Percentiles rank a stretch among this genome's conserved stretches.
phyloP scores from a whole-genome alignment of 23 tunicate species.

The Aplidium turbinatum region DNA sequence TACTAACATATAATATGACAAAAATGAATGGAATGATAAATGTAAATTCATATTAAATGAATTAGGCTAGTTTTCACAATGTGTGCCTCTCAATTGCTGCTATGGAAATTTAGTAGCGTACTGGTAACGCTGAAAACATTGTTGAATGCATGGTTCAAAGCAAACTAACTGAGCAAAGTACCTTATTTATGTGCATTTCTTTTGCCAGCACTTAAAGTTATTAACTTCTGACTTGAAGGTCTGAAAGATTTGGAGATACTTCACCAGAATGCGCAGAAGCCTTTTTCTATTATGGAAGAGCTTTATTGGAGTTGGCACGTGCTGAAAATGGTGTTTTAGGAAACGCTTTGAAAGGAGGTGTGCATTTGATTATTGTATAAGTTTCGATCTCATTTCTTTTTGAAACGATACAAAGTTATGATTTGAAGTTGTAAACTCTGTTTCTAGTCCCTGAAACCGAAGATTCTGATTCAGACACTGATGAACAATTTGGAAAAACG shows the following conservation, averaged over 20 bases:
- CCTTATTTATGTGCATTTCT: neutral
- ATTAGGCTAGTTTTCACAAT: too few relatives aligned
- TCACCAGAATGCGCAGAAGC: slow-evolving; percentile 79
- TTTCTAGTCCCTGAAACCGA: slow-evolving; percentile 61
- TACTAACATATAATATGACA: too few relatives aligned
- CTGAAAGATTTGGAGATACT: slow-evolving; percentile 72
- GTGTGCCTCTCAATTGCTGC: too few relatives aligned
- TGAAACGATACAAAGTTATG: too few relatives aligned
- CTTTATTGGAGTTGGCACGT: slow-evolving; percentile 73
- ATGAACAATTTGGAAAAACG: slow-evolving; percentile 64
- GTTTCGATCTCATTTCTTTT: neutral
- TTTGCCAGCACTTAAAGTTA: neutral
- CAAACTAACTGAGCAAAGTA: too few relatives aligned
- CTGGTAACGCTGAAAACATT: too few relatives aligned
- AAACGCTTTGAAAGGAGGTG: slow-evolving; percentile 82
- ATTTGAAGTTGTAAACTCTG: too few relatives aligned
- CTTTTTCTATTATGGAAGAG: slow-evolving; percentile 62
- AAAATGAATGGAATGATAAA: too few relatives aligned
- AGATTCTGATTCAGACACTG: slow-evolving; percentile 59
- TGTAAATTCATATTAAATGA: too few relatives aligned
- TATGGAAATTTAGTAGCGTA: too few relatives aligned
- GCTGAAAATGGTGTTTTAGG: slow-evolving; percentile 85
- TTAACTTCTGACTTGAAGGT: slow-evolving; percentile 11
- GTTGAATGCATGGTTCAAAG: too few relatives aligned
- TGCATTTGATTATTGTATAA: neutral